Evolutionary conservation across 2,888 invertebrate species (phyloP), one percentile per base, ranked within the genome.

Genomic region (Suillia variegata): DNA sequence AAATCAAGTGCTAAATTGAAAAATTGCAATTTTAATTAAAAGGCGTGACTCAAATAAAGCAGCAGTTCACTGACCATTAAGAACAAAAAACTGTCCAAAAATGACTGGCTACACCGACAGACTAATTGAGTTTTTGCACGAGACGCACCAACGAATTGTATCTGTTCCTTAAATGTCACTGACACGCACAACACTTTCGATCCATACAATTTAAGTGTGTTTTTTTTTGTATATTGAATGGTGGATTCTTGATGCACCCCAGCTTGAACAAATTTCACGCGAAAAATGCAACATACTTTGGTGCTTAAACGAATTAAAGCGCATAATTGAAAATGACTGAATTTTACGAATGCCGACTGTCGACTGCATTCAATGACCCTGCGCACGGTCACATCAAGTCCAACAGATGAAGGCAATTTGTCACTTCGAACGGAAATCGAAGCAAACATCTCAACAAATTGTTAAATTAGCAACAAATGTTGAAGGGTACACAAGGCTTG

Each of bases 351-450:
- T 38, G 54, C 34, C 45, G 53, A 57, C 58, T 52, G 48, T 51
- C 55, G 58, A 13, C n/a, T 61, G 67, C 66, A n/a, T n/a, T n/a
- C 69, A 70, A 64, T 71, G 71, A 72, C 70, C 71, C 66, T 53
- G 58, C 73, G 61, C 72, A 67, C 56, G 26, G n/a, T n/a, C n/a
- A n/a, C n/a, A n/a, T n/a, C n/a, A n/a, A n/a, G n/a, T n/a, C n/a
- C n/a, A n/a, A n/a, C 74, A 71, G 67, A 67, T 67, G 68, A 62
- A 65, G 64, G 69, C 67, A 74, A 74, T 75, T 75, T 71, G 73
- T 69, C 73, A 42, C 54, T 33, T 55, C 48, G 17, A 45, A 33
- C n/a, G 8, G 12, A 22, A 18, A 52, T 12, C 15, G 20, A 17
- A n/a, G n/a, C 3, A 12, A 58, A 53, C 12, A 47, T 49, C 45